These are phyloP conservation scores for Melanotaenia maccullochi DNA, from an alignment of 2,797 vertebrate species.

Conservation along the genomic window DNA sequence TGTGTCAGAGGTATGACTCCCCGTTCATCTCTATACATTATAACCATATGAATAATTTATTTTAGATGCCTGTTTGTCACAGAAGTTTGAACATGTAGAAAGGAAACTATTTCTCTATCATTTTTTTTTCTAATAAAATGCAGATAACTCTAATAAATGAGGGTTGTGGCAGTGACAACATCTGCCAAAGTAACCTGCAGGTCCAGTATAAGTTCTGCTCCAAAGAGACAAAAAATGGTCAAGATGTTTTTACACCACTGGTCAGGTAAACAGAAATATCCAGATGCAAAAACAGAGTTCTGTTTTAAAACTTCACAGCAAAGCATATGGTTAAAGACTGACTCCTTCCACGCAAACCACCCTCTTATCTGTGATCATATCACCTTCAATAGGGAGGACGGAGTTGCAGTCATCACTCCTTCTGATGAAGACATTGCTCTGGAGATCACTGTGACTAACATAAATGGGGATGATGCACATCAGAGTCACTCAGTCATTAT, in stretches of 20 bases:
- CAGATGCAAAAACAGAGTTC: background rate
- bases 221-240: conserved; percentile 82
- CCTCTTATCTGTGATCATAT: background rate
- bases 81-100: background rate
- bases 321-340: background rate
- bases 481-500: conserved; percentile 82
- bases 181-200: conserved; percentile 91
- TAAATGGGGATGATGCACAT: conserved; percentile 89
- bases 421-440: conserved; percentile 89
- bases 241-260: conserved; percentile 85
- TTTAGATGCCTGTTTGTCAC: background rate
- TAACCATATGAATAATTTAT: background rate
- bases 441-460: conserved; percentile 90
- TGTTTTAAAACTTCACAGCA: background rate
- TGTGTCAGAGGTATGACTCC: conserved; percentile 78
- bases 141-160: conserved; percentile 89
- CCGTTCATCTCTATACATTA: too few species aligned
- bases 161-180: conserved; percentile 89
- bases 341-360: background rate
- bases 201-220: conserved; percentile 88
- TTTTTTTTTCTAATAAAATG: conserved; percentile 42
- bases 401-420: conserved; percentile 85
- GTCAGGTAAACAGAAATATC: conserved; percentile 77
- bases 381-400: conserved; percentile 78
- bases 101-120: background rate